Evolutionary conservation across 2,113 vertebrate genomes (phyloP).

Genomic region (Gasterosteus nipponicus): DNA sequence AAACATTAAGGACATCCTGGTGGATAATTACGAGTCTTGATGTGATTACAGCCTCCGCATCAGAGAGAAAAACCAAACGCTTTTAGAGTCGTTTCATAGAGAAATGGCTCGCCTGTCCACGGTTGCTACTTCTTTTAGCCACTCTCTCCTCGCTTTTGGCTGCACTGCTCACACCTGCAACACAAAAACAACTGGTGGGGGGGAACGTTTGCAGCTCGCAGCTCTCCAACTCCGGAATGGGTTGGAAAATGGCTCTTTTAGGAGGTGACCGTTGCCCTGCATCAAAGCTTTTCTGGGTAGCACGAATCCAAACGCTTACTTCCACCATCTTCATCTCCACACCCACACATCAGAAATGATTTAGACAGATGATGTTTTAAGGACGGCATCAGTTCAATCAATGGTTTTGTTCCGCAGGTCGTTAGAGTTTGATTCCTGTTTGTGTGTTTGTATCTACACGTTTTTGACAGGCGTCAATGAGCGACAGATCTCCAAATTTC

Average conservation of each 20-base stretch:
- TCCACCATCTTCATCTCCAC: background rate
- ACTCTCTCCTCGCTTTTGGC: background rate
- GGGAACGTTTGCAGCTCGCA: background rate
- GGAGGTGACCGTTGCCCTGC: background rate
- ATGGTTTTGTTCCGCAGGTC: background rate
- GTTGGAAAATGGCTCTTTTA: slow-evolving; percentile 6
- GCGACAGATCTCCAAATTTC: background rate
- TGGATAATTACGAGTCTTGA: slow-evolving; percentile 42
- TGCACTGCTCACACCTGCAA: background rate
- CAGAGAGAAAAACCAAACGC: too few relatives aligned
- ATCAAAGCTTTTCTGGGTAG: background rate
- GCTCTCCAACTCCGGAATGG: background rate
- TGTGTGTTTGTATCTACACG: background rate
- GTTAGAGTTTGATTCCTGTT: background rate
- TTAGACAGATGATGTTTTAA: background rate
- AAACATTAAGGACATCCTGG: slow-evolving; percentile 24
- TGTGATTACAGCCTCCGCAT: slow-evolving; percentile 5
- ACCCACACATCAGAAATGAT: background rate
- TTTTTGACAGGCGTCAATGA: background rate
- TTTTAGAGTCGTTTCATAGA: too few relatives aligned
- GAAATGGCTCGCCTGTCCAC: too few relatives aligned
- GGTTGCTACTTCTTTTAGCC: background rate
- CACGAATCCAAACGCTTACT: background rate
- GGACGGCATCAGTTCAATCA: background rate
- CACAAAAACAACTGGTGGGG: background rate